Evolutionary conservation across 2,113 vertebrate genomes (phyloP).

Genomic region (Seriola rivoliana): DNA sequence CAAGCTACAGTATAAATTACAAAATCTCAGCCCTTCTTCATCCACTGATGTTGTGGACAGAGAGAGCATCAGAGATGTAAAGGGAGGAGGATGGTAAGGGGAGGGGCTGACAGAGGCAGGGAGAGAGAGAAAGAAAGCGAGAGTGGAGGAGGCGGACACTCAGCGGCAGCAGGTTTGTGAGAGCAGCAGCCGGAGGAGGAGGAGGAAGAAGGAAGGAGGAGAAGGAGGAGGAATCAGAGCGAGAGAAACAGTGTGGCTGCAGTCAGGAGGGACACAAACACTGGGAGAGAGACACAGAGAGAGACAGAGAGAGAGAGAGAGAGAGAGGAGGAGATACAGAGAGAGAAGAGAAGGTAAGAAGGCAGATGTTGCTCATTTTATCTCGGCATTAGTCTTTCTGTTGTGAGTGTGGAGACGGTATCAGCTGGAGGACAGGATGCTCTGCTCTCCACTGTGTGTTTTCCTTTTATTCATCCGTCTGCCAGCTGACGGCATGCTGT

Average conservation of each 20-base stretch:
- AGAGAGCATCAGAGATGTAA: constrained; percentile 51
- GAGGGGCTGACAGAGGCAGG: constrained; percentile 60
- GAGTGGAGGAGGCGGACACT: constrained; percentile 61
- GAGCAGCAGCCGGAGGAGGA: constrained; percentile 71
- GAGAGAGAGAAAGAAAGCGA: constrained; percentile 26
- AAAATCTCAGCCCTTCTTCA: constrained; percentile 9
- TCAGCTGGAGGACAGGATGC: constrained; percentile 34
- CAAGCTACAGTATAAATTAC: not conserved
- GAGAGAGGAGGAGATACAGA: constrained; percentile 50
- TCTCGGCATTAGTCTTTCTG: constrained; percentile 23
- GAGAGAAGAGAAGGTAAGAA: constrained; percentile 69
- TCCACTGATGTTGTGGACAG: constrained; percentile 37
- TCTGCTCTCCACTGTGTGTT: constrained; percentile 20
- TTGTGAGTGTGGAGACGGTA: constrained; percentile 11
- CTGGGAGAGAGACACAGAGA: constrained; percentile 20
- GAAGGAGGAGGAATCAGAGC: constrained; percentile 69
- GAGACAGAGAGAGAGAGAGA: constrained; percentile 30
- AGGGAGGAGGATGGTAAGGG: constrained; percentile 37
- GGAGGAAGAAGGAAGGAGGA: constrained; percentile 49
- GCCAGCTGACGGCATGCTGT: constrained; percentile 57
- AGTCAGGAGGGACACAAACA: constrained; percentile 65
- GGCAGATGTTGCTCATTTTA: not conserved
- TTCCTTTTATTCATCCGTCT: constrained; percentile 57
- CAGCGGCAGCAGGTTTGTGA: constrained; percentile 73
- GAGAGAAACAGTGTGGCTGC: constrained; percentile 74